A percentile compares a stretch with the other conserved stretches of the same genome.
These are phyloP conservation scores for Machaerirhynchus nigripectus DNA, from an alignment of 2,113 vertebrate genomes.

Conservation along the genomic window DNA sequence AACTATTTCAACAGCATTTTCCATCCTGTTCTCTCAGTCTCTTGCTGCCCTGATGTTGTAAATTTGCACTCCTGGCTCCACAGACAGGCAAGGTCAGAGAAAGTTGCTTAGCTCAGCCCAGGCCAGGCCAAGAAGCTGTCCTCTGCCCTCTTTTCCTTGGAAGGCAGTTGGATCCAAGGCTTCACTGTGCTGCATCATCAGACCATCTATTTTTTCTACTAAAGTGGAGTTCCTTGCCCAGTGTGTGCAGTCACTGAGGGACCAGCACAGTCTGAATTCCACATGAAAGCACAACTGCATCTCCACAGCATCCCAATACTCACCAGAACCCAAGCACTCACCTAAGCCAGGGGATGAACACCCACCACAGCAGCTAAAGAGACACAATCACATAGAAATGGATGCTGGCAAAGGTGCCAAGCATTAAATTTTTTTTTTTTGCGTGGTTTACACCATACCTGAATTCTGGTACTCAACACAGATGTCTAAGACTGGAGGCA, in stretches of 20 bases:
- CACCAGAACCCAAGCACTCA: neutral
- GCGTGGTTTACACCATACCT: neutral
- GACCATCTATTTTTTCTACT: neutral
- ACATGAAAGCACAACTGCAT: neutral
- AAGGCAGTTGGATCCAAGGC: neutral
- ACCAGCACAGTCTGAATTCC: neutral
- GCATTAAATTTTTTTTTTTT: neutral
- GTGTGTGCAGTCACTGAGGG: neutral
- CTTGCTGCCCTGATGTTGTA: neutral
- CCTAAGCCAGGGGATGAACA: neutral
- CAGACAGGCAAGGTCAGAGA: neutral
- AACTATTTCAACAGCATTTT: conserved; percentile 1
- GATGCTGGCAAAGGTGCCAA: neutral
- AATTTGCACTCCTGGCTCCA: neutral
- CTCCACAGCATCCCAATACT: neutral
- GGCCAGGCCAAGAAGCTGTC: neutral
- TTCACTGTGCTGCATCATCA: neutral
- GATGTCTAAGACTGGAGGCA: neutral
- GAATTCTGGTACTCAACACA: neutral
- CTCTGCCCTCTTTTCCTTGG: neutral
- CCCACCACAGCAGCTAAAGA: neutral
- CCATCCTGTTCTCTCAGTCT: neutral
- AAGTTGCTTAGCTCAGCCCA: neutral
- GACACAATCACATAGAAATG: neutral
- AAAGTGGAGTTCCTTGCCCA: neutral